Base-by-base conservation (phyloP, 1,140 invertebrate genomes). In the Aphelenchoides fujianensis region DNA sequence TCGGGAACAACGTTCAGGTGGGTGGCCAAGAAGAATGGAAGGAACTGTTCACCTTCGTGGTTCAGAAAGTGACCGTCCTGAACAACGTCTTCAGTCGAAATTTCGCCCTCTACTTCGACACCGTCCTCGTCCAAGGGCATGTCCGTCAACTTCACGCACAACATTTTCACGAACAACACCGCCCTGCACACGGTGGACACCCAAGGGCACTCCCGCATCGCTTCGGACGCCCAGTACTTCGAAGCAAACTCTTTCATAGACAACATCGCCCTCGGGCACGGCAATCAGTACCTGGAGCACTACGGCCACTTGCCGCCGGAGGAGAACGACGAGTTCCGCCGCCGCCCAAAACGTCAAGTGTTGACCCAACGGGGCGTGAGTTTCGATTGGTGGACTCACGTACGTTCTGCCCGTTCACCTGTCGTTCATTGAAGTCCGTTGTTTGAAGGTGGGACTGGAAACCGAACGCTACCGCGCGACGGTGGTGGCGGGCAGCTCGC, bases 141-240 rank as follows among this genome's bases (percentile, higher is more conserved):
- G 23, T 90, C 95, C 0, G 92, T 93, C 2, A 97, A 97, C 85
- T 94, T 97, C 84, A 94, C 92, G 0, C 88, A 90, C 57, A 98
- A 98, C 87, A 92, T 93, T 77, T 88, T 98, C 0, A 90, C 92
- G 71, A 90, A 90, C 54, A 98, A 98, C 86, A 88, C 90, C 0
- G 96, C 94, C 0, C 88, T 90, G 68, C 90, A 95, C 84, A 92
- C 96, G 55, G 85, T 98, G 68, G 91, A 95, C 84, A 90, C 95
- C 1, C 92, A 92, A 27, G 94, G 94, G 16, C 95, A 94, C 62
- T 77, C 79, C 2, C 61, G 68, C 28, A 75, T 79, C 48, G 54
- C 55, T n/a, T 73, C 74, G 28, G 73, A 76, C 57, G 19, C 74
- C 9, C 74, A 76, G 32, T 48, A 28, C 1, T 76, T 72, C 53